A percentile compares a stretch with the other conserved stretches of the same genome.
These are phyloP conservation scores for Arctocebus calabarensis DNA, from an alignment of 2,797 vertebrate species.

Conservation along the genomic window DNA sequence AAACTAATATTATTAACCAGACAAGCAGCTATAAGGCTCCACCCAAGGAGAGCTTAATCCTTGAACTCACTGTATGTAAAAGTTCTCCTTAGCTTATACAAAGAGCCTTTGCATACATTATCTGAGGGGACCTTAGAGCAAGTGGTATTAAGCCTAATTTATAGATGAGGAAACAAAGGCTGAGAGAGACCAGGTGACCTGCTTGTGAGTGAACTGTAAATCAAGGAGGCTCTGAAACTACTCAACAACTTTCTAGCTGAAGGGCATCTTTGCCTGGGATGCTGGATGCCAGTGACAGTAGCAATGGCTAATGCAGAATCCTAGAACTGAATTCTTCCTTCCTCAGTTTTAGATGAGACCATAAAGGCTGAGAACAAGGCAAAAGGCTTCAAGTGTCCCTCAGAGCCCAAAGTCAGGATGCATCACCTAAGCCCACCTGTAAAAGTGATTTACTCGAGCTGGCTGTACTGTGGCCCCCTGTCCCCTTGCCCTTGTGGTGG, in stretches of 20 bases:
- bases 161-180: not conserved
- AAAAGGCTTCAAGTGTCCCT: not conserved
- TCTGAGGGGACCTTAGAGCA: not conserved
- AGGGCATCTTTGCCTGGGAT: not conserved
- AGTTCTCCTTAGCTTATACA: not conserved
- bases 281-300: not conserved
- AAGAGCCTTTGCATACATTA: not conserved
- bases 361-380: not conserved
- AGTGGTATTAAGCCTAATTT: not conserved
- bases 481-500: not conserved
- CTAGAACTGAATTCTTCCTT: not conserved
- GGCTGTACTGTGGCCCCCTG: accelerated
- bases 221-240: not conserved
- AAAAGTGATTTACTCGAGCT: not conserved
- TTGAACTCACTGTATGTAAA: not conserved
- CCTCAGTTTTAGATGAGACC: not conserved
- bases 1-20: not conserved
- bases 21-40: conserved; percentile 11
- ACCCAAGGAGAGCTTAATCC: not conserved
- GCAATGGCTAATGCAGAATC: not conserved
- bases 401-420: not conserved
- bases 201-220: not conserved
- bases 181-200: not conserved
- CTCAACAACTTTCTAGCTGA: not conserved
- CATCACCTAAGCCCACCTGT: too few species aligned